phyloP scores from a whole-genome alignment of 2,113 vertebrate genomes.

The Mormoops blainvillei region DNA sequence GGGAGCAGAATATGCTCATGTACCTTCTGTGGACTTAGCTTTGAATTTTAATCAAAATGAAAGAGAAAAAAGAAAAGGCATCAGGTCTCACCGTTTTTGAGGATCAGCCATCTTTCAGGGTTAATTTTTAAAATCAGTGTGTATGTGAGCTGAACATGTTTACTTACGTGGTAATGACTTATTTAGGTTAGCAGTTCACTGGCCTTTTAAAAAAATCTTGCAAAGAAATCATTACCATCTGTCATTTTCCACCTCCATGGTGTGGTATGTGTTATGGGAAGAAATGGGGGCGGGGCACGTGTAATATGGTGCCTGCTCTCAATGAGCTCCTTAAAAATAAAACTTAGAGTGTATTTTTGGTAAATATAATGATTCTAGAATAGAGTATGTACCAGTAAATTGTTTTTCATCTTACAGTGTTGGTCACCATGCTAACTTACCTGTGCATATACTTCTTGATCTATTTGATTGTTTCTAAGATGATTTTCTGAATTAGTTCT shows the following conservation, averaged over 20 bases:
- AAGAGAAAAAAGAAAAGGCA: neutral
- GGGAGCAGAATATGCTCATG: neutral
- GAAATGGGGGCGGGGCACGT: neutral
- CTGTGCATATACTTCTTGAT: neutral
- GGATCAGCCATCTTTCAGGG: neutral
- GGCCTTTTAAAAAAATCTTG: neutral
- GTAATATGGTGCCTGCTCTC: neutral
- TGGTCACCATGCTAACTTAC: neutral
- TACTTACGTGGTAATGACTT: neutral
- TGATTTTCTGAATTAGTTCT: conserved; percentile 25
- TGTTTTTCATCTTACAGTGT: neutral
- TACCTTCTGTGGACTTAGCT: neutral
- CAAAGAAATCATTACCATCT: neutral
- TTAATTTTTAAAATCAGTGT: conserved; percentile 14
- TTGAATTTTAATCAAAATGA: neutral
- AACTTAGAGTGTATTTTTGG: neutral
- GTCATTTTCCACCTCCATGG: neutral
- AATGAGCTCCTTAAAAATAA: conserved; percentile 4
- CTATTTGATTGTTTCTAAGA: neutral
- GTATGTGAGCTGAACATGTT: neutral
- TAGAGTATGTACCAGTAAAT: neutral
- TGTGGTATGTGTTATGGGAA: neutral
- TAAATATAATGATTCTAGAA: neutral
- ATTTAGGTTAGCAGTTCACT: neutral
- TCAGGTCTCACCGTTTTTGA: neutral